Conservation (phyloP, 30 jellyfish, hydroid and myxozoan genomes). For the Clytia hemisphaerica region DNA sequence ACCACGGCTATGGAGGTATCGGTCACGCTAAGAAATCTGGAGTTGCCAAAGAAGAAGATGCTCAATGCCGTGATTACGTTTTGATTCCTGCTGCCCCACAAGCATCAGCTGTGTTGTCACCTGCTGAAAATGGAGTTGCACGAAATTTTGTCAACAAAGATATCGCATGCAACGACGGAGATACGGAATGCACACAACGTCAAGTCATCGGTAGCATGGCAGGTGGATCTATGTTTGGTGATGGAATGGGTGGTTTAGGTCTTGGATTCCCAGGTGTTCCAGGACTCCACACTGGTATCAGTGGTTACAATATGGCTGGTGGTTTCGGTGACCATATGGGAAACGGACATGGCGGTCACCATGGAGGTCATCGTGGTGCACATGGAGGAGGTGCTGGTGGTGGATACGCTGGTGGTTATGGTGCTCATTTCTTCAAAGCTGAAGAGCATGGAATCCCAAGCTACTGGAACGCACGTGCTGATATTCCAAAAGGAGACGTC, state of each 20-base stretch:
- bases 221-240: conserved; percentile 96
- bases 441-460: conserved; percentile 79
- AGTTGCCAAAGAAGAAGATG: conserved; percentile 29
- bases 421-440: conserved; percentile 31
- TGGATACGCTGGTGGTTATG: conserved; percentile 40
- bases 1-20: conserved; percentile 35
- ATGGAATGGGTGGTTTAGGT: conserved; percentile 98
- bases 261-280: conserved; percentile 97
- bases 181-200: conserved; percentile 66
- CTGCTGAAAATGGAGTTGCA: conserved; percentile 44
- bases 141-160: conserved; percentile 70
- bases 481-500: neutral
- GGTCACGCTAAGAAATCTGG: conserved; percentile 41
- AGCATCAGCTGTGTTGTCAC: conserved; percentile 28
- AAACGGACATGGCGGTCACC: conserved; percentile 54
- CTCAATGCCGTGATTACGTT: conserved; percentile 76
- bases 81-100: conserved; percentile 62
- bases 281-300: conserved; percentile 88
- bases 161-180: conserved; percentile 89
- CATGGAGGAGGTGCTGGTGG: conserved; percentile 42
- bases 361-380: conserved; percentile 43
- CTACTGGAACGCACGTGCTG: conserved; percentile 35
- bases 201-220: conserved; percentile 99
- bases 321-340: conserved; percentile 63
- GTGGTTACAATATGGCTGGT: conserved; percentile 87